Conservation (phyloP, 2,888 invertebrate species). For the Dione juno region DNA sequence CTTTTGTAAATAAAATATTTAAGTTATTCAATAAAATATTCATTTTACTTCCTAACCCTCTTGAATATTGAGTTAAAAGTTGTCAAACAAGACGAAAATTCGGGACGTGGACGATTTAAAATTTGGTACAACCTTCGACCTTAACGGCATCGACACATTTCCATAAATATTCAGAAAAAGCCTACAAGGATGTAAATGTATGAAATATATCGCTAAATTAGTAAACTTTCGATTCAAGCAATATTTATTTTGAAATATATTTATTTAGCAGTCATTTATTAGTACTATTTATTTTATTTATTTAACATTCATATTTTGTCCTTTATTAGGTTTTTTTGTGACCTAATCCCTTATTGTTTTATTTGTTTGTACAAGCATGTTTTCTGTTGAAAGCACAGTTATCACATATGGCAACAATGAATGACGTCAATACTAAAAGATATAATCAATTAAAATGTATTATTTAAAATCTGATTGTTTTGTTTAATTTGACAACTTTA, state of each 20-base stretch:
- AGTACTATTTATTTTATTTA: too few relatives aligned
- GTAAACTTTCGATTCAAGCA: too few relatives aligned
- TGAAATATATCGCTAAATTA: too few relatives aligned
- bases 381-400: neutral
- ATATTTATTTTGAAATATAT: too few relatives aligned
- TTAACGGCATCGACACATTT: neutral
- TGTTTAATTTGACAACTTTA: constrained; percentile 13
- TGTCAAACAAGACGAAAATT: neutral
- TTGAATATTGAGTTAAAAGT: neutral
- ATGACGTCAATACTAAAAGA: constrained; percentile 11
- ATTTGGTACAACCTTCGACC: neutral
- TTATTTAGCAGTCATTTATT: too few relatives aligned
- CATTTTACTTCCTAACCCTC: neutral
- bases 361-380: neutral
- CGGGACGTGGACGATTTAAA: neutral
- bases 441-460: neutral
- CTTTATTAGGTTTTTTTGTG: neutral
- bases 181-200: too few relatives aligned
- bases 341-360: neutral
- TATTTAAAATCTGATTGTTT: constrained; percentile 17
- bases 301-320: neutral
- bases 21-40: neutral
- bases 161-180: too few relatives aligned
- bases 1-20: neutral
- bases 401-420: constrained; percentile 20